Conservation (phyloP, 2,113 vertebrate species). For the Ageneiosus marmoratus region DNA sequence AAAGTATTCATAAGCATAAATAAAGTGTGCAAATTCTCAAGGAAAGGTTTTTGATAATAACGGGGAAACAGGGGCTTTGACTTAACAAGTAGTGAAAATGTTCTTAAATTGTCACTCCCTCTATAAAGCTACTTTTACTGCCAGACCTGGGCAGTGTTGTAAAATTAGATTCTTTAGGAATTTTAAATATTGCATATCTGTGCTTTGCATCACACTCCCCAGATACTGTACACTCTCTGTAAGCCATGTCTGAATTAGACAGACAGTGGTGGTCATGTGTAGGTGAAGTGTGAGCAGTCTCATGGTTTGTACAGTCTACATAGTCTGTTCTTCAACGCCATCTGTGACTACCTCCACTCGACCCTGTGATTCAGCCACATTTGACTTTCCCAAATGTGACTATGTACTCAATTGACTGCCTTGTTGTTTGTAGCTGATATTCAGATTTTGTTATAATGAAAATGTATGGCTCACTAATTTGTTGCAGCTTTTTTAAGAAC, state of each 20-base stretch:
- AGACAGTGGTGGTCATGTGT: slow-evolving; percentile 5
- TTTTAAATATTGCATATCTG: not conserved
- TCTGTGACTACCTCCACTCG: no score
- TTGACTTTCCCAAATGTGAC: not conserved
- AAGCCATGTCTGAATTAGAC: not conserved
- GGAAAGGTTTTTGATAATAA: not conserved
- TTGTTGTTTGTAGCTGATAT: not conserved
- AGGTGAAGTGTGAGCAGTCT: not conserved
- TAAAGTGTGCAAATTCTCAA: not conserved
- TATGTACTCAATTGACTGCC: not conserved
- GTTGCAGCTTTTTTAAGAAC: not conserved
- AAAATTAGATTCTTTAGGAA: not conserved
- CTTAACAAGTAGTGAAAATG: not conserved
- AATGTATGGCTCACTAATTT: not conserved
- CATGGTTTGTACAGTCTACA: not conserved
- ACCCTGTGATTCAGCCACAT: not conserved
- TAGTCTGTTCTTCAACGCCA: not conserved
- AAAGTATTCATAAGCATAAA: not conserved
- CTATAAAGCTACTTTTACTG: not conserved
- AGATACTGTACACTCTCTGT: not conserved
- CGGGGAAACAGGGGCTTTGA: not conserved
- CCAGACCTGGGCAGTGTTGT: not conserved
- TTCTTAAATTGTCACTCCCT: not conserved
- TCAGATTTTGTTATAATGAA: not conserved
- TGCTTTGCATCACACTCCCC: not conserved